Evolutionary conservation across 2,888 invertebrate genomes (phyloP).

Genomic region (Eumerus sabulonum): DNA sequence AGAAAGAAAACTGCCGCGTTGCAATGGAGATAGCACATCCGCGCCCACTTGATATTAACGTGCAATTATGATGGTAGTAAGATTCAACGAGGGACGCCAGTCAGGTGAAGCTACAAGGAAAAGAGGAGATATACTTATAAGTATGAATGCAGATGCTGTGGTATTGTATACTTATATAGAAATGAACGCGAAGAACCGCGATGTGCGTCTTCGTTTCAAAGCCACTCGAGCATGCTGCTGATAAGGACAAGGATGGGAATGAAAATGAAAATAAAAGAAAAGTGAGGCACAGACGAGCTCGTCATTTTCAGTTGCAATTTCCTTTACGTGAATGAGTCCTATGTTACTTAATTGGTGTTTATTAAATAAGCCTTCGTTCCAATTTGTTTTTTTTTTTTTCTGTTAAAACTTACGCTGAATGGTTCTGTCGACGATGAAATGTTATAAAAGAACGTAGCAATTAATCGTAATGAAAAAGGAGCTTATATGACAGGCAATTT

Average conservation of each 20-base stretch:
- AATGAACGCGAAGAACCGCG: slow-evolving; percentile 63
- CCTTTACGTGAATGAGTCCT: slow-evolving; percentile 57
- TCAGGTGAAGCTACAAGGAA: neutral
- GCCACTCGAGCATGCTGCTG: slow-evolving; percentile 41
- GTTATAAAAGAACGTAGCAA: slow-evolving; percentile 5
- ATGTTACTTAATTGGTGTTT: slow-evolving; percentile 63
- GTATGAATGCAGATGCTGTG: neutral
- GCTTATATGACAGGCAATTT: too few relatives aligned
- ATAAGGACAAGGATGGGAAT: slow-evolving; percentile 11
- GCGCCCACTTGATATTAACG: slow-evolving; percentile 46
- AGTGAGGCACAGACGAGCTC: slow-evolving; percentile 24
- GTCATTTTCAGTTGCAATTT: slow-evolving; percentile 66
- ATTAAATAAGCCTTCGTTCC: slow-evolving; percentile 36
- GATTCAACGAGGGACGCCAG: neutral
- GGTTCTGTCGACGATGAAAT: slow-evolving; percentile 22
- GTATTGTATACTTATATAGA: neutral
- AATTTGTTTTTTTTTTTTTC: slow-evolving; percentile 21
- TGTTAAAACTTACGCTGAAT: slow-evolving; percentile 14
- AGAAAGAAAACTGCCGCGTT: slow-evolving; percentile 5
- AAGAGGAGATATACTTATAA: too few relatives aligned
- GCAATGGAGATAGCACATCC: slow-evolving; percentile 61
- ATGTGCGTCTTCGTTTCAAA: slow-evolving; percentile 62
- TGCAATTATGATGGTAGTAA: slow-evolving; percentile 26
- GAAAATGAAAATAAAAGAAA: neutral
- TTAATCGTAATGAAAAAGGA: too few relatives aligned